Base-by-base conservation (phyloP, 1,140 invertebrate species). In the Harpegnathos saltator region DNA sequence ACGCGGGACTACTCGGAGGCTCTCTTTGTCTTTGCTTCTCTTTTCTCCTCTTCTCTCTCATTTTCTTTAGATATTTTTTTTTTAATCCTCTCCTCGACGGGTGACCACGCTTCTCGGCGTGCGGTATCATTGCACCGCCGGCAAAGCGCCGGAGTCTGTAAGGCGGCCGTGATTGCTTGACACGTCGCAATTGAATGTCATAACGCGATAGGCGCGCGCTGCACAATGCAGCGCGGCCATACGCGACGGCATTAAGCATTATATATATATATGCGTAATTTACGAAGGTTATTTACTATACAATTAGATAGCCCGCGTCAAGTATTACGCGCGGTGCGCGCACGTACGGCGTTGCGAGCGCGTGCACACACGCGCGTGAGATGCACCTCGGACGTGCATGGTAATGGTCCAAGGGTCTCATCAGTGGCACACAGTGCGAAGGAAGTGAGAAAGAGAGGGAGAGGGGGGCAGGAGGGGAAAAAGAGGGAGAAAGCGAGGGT, bases 191-290 rank as follows among this genome's bases (percentile, higher is more conserved):
- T 89, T 90, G 86, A 89, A 88, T 87, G 87, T 89, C 86, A 86
- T 85, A 83, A 83, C 63, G 72, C 82, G 85, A 87, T 87, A 87
- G 85, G 56, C 83, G 62, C 83, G 85, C 68, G 38, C 38, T 33
- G 44, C 81, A 84, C 91, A 85, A 91, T 89, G 86, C 85, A 71
- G 84, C 85, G 87, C 85, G 59, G 52, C 65, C 75, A 33, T 29
- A 63, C 78, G 87, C 78, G 87, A 84, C 87, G 85, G 75, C 84
- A 80, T 88, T 89, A 77, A 86, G 72, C 66, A 77, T 87, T 77
- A 85, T 82, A n/a, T n/a, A n/a, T n/a, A n/a, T n/a, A n/a, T n/a
- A 87, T 81, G 78, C 84, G 85, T 90, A 91, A 90, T 89, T 90
- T 86, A 87, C 86, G 72, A 82, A 87, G 68, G 65, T 89, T 84